Conservation (phyloP, 2,888 invertebrate genomes). For the Erpobdella octoculata region DNA sequence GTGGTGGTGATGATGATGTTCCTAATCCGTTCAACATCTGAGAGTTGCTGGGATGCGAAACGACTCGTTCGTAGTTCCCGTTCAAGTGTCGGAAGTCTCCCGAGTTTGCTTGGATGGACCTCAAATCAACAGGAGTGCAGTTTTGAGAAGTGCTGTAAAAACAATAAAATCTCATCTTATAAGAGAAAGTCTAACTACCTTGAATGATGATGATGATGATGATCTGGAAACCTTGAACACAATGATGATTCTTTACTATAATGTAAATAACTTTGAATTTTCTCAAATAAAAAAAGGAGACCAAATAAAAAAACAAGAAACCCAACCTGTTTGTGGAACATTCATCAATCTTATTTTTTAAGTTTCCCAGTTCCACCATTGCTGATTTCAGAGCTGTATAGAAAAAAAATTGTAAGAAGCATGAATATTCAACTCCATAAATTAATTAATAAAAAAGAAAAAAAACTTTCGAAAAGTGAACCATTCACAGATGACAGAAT, state of each 20-base stretch:
- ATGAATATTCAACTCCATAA: too few species aligned
- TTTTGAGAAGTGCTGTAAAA: neutral
- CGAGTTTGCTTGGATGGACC: neutral
- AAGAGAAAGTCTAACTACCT: too few species aligned
- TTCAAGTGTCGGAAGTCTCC: neutral
- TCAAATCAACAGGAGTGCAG: neutral
- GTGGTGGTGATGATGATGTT: neutral
- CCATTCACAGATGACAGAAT: too few species aligned
- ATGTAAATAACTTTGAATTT: too few species aligned
- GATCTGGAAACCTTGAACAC: too few species aligned
- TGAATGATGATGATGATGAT: too few species aligned
- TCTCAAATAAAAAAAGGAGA: neutral
- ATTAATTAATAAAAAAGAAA: too few species aligned
- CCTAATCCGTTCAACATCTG: too few species aligned
- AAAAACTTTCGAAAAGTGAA: too few species aligned
- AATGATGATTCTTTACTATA: too few species aligned
- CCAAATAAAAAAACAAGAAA: neutral
- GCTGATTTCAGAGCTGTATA: slow-evolving; percentile 28
- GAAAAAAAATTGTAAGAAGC: too few species aligned
- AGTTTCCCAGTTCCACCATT: slow-evolving; percentile 20
- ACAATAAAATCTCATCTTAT: neutral
- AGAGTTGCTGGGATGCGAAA: too few species aligned
- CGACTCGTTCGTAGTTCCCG: neutral
- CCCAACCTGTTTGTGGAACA: neutral
- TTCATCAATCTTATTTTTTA: slow-evolving; percentile 24